A percentile compares a stretch with the other conserved stretches of the same genome.
Conservation (phyloP, 2,113 vertebrate genomes). For the Myiozetetes cayanensis region DNA sequence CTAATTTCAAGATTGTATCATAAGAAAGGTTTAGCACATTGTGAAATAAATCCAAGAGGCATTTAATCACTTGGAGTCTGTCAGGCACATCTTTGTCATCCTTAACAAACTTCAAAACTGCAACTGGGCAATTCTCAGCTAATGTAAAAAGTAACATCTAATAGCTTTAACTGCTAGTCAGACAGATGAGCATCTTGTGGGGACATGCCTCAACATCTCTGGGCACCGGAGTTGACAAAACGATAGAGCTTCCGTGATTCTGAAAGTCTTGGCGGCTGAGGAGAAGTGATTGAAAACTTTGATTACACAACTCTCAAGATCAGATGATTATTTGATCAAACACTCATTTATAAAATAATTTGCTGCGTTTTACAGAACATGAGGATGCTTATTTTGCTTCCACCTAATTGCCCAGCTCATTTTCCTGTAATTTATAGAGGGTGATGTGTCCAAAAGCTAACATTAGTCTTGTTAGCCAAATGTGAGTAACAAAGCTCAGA, state of each 20-base stretch:
- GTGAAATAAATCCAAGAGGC: conserved; percentile 54
- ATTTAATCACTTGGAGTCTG: conserved; percentile 43
- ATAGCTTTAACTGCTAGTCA: conserved; percentile 43
- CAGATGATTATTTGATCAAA: conserved; percentile 36
- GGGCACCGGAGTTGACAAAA: conserved; percentile 46
- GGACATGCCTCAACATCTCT: conserved; percentile 55
- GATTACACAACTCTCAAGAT: conserved; percentile 16
- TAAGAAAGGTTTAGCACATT: conserved; percentile 26
- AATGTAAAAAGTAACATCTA: conserved; percentile 50
- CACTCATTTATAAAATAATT: conserved; percentile 20
- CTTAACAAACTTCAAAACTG: conserved; percentile 53
- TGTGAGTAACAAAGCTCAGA: not conserved
- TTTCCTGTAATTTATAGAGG: conserved; percentile 20
- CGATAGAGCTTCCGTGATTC: not conserved
- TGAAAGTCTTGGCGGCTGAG: conserved; percentile 9
- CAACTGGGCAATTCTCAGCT: conserved; percentile 59
- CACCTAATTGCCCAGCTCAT: conserved; percentile 32
- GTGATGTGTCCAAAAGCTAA: not conserved
- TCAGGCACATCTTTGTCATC: conserved; percentile 51
- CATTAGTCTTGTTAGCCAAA: not conserved
- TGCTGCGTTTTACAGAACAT: not conserved
- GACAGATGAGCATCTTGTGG: conserved; percentile 49
- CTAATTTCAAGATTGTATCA: conserved; percentile 55
- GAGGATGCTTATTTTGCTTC: conserved; percentile 28
- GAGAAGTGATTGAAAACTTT: conserved; percentile 49